Base-by-base conservation (phyloP, 2,888 invertebrate species). In the Oithona nana region DNA sequence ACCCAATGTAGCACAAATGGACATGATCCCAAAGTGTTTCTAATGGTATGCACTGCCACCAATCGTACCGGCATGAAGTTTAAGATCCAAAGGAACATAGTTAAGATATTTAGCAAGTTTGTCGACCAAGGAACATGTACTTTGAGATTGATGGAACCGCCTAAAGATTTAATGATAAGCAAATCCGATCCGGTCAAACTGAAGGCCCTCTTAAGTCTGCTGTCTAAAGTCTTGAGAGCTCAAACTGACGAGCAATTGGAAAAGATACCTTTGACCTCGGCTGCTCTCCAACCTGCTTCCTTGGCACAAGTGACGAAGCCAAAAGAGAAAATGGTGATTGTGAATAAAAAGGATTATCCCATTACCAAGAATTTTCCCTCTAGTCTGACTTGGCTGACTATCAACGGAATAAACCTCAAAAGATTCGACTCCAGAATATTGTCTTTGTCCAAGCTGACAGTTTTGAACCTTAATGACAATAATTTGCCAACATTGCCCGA, bases 371-470 rank as follows among this genome's bases (percentile, higher is more conserved):
- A 49, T 22, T 59, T 59, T 3, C 59, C 59, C 8, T 48, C 59
- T 11, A 22, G 24, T 1, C 24, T 59, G 16, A 50, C 22, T 20
- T 13, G 2, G 13, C 24, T 59, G 4, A 49, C n/a, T 16, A 29
- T 50, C 13, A 48, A 48, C n/a, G 24, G 49, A n/a, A 49, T 59
- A 13, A 59, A 59, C 49, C 26, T 59, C 8, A 39, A 50, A n/a
- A 39, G 50, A 20, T 16, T 59, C 24, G 59, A 59, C 29, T 49
- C 59, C n/a, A 24, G 59, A 24, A 59, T 59, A 6, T n/a, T 59
- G 16, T 50, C 48, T 11, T 50, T 59, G 13, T 22, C 22, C 11
- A 6, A 59, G 8, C 28, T 59, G 26, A 54, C 54, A 20, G 26
- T 26, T 2, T 24, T 54, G 26, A 26, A 54, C 26, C 26, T 54